A percentile compares a stretch with the other conserved stretches of the same genome.
Conservation (phyloP, 2,888 invertebrate species). For the Pachymerium ferrugineum region DNA sequence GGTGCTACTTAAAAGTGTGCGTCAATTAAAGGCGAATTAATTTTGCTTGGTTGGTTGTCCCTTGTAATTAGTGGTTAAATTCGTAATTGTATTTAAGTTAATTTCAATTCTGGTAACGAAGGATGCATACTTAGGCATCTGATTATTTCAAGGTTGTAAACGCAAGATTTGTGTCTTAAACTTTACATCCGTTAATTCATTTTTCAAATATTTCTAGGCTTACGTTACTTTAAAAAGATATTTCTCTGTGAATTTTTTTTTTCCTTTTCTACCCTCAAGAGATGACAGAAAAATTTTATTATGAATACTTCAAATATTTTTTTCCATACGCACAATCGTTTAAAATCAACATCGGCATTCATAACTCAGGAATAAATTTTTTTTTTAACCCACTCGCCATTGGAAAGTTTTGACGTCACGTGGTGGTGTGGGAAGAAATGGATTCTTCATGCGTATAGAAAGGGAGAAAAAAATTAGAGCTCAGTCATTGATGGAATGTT, state of each 20-base stretch:
- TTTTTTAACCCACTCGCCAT: conserved; percentile 3
- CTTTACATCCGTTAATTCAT: no score
- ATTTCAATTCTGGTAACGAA: not conserved
- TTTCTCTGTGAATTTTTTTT: no score
- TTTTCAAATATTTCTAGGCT: not conserved
- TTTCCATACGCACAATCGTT: not conserved
- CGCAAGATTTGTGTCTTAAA: not conserved
- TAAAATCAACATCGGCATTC: not conserved
- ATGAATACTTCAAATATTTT: conserved; percentile 1
- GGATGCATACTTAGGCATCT: not conserved
- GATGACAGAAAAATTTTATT: conserved; percentile 13
- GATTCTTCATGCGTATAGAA: conserved; percentile 5
- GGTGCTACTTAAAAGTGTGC: not conserved
- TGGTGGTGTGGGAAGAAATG: not conserved
- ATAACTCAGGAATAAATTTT: not conserved
- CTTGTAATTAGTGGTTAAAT: not conserved
- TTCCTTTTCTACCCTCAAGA: no score
- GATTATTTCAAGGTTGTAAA: not conserved
- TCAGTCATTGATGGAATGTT: conserved; percentile 14
- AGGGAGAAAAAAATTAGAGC: not conserved
- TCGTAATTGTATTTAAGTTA: not conserved
- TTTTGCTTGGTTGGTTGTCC: conserved; percentile 8
- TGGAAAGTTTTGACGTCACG: not conserved
- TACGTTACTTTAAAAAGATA: no score
- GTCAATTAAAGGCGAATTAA: conserved; percentile 6